A percentile compares a stretch with the other conserved stretches of the same genome.
These are phyloP conservation scores for Diadophis punctatus DNA, from an alignment of 2,113 vertebrate genomes.

Conservation along the genomic window DNA sequence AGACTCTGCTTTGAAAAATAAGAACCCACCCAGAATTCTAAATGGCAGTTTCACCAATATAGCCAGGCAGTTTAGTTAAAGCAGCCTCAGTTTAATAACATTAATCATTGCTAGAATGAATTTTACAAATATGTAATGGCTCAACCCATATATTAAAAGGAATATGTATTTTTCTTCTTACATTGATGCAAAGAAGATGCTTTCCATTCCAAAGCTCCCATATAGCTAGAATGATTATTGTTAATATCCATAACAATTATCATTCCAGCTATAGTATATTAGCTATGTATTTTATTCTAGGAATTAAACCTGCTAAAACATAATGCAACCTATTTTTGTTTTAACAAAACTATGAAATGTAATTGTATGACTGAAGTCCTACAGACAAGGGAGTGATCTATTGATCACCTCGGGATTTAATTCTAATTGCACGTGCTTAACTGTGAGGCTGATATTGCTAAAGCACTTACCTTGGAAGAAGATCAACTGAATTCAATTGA, in stretches of 20 bases:
- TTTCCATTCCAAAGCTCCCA: not conserved
- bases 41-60: not conserved
- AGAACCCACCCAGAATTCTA: not conserved
- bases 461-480: not conserved
- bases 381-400: not conserved
- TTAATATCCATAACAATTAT: not conserved
- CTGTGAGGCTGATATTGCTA: not conserved
- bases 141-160: not conserved
- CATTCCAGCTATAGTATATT: not conserved
- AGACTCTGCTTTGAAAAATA: not conserved
- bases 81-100: conserved; percentile 1
- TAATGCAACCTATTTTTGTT: not conserved
- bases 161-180: not conserved
- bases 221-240: not conserved
- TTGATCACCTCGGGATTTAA: not conserved
- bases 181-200: not conserved
- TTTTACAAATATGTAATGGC: conserved; percentile 9
- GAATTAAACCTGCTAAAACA: not conserved
- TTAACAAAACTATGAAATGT: not conserved
- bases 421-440: not conserved
- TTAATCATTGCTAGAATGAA: not conserved
- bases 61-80: not conserved
- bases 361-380: not conserved
- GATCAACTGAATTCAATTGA: not conserved
- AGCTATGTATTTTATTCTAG: not conserved